Percentiles rank a stretch among this genome's conserved stretches.
Evolutionary conservation across 2,797 vertebrate species (phyloP).

Genomic region (Lindbergichthys nudifrons): DNA sequence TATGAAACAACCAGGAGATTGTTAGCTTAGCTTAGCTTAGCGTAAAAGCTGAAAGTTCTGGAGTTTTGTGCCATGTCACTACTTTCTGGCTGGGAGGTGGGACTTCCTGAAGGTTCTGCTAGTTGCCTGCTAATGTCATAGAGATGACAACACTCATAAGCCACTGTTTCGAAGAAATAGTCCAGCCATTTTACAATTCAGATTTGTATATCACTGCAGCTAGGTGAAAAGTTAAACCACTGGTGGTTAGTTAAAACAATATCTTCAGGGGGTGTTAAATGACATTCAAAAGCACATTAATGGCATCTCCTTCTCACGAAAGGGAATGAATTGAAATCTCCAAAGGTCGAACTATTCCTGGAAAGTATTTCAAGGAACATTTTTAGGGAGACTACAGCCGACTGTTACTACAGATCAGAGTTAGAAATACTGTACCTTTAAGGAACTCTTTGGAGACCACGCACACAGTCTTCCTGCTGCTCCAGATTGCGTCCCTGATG

Average conservation of each 20-base stretch:
- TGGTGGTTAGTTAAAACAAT: not conserved
- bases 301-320: not conserved
- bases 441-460: slow-evolving; percentile 91
- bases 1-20: not conserved
- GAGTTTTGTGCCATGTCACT: too few species aligned
- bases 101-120: not conserved
- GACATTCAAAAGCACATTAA: not conserved
- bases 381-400: not conserved
- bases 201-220: not conserved
- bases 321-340: not conserved
- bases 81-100: too few species aligned
- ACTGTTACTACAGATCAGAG: not conserved
- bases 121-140: not conserved
- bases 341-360: not conserved
- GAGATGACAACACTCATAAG: not conserved
- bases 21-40: not conserved
- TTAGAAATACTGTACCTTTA: slow-evolving; percentile 59
- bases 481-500: slow-evolving; percentile 90
- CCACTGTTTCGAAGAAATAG: not conserved
- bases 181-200: not conserved
- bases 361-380: not conserved
- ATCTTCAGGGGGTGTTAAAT: too few species aligned
- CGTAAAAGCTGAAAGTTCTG: not conserved
- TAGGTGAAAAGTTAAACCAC: not conserved
- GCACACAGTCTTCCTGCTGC: slow-evolving; percentile 89